These are phyloP conservation scores for Rhabditoides inermis DNA, from an alignment of 2,888 invertebrate species.

Conservation along the genomic window DNA sequence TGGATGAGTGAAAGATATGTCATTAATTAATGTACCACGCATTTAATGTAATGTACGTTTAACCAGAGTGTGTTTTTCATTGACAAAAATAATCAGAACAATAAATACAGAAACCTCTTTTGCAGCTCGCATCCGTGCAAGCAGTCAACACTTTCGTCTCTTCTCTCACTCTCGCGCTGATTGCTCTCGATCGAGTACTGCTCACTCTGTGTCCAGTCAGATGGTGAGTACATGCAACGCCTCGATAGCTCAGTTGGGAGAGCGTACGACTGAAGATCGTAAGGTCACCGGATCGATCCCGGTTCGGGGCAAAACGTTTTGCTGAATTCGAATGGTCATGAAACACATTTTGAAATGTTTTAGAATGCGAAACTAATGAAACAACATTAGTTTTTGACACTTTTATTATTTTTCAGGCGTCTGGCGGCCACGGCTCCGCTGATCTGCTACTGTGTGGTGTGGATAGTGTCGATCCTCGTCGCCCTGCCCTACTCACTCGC, in stretches of 20 bases:
- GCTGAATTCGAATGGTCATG: not conserved
- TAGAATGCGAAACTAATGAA: not conserved
- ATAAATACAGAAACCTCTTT: constrained; percentile 5
- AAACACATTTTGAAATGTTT: not conserved
- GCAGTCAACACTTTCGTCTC: constrained; percentile 51
- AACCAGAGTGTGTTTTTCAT: no score
- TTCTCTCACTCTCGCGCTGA: constrained; percentile 47
- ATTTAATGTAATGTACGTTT: no score
- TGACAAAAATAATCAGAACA: constrained; percentile 3
- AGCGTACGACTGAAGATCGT: no score
- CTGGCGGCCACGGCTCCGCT: constrained; percentile 47
- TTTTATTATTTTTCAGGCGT: constrained; percentile 21
- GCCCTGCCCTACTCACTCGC: constrained; percentile 48
- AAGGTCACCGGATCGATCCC: no score
- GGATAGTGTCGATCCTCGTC: constrained; percentile 45
- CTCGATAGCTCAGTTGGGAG: no score
- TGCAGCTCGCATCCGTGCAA: constrained; percentile 46
- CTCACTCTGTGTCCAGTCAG: constrained; percentile 48
- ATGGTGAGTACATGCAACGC: constrained; percentile 20
- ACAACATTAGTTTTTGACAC: no score
- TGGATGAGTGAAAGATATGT: no score
- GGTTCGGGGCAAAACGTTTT: no score
- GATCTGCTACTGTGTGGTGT: constrained; percentile 41
- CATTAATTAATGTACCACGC: no score
- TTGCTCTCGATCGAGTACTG: constrained; percentile 48